Evolutionary conservation across 2,797 vertebrate genomes (phyloP).

Genomic region (Lemur catta): DNA sequence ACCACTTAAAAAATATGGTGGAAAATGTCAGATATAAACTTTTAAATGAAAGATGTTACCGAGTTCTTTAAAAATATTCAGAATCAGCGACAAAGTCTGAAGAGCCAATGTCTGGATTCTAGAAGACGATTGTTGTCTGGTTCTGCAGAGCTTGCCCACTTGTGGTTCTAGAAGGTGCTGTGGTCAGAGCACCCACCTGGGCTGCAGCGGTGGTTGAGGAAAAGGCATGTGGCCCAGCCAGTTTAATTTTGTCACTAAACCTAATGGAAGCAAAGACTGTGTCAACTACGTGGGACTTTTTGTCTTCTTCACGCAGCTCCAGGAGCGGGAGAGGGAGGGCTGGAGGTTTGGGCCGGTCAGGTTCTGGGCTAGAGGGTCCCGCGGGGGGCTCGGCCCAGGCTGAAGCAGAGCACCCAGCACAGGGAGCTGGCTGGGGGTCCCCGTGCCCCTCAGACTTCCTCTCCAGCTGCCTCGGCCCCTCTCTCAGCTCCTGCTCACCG

Average conservation of each 20-base stretch:
- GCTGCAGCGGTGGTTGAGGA: neutral
- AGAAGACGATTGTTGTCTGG: neutral
- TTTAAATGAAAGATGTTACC: neutral
- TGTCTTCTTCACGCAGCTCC: neutral
- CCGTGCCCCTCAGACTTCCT: neutral
- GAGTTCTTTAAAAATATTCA: neutral
- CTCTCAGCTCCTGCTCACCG: neutral
- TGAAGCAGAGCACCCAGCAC: neutral
- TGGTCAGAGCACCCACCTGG: neutral
- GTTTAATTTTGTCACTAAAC: no score
- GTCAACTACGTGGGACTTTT: neutral
- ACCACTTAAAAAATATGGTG: neutral
- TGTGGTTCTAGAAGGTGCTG: neutral
- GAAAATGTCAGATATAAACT: neutral
- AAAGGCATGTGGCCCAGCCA: fast-evolving
- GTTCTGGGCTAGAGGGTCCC: neutral
- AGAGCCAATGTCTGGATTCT: neutral
- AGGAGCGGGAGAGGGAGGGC: no score
- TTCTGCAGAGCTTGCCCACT: neutral
- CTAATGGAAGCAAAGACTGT: neutral
- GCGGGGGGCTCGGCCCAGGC: neutral
- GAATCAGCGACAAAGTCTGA: neutral
- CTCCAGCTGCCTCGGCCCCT: neutral
- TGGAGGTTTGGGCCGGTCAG: neutral
- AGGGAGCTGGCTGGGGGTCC: neutral